phyloP scores from a whole-genome alignment of 2,113 vertebrate genomes.

The Gobius niger region DNA sequence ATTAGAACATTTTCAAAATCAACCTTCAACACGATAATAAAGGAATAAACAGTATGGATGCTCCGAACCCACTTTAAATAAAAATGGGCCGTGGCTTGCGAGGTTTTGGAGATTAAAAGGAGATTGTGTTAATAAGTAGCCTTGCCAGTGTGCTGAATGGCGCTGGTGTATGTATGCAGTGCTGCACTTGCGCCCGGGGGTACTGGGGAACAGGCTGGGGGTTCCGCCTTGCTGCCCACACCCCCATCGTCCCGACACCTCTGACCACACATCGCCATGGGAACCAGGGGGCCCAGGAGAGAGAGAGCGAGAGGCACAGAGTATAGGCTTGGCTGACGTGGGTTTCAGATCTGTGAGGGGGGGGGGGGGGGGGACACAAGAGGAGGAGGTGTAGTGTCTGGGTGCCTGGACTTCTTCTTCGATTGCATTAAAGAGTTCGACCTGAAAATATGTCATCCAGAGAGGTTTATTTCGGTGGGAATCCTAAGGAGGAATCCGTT shows the following conservation, averaged over 20 bases:
- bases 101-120: constrained; percentile 73
- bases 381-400: constrained; percentile 6
- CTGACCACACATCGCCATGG: constrained; percentile 79
- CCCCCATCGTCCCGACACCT: constrained; percentile 62
- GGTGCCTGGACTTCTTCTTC: neutral
- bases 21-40: too few species aligned
- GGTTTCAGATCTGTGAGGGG: constrained; percentile 46
- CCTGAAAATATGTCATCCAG: neutral
- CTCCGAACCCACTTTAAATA: too few species aligned
- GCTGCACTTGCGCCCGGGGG: constrained; percentile 63
- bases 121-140: constrained; percentile 77
- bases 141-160: constrained; percentile 57
- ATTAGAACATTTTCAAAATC: too few species aligned
- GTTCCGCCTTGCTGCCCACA: constrained; percentile 78
- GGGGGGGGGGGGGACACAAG: too few species aligned
- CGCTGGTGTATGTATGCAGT: constrained; percentile 24
- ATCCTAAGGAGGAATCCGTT: too few species aligned
- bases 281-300: constrained; percentile 73
- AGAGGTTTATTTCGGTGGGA: neutral
- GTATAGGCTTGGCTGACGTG: constrained; percentile 49
- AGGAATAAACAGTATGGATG: neutral
- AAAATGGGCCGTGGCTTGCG: neutral
- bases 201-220: constrained; percentile 67
- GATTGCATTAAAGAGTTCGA: neutral
- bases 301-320: constrained; percentile 50